These are phyloP conservation scores for Malacoctenus gilli DNA, from an alignment of 2,797 vertebrate species.

Conservation along the genomic window DNA sequence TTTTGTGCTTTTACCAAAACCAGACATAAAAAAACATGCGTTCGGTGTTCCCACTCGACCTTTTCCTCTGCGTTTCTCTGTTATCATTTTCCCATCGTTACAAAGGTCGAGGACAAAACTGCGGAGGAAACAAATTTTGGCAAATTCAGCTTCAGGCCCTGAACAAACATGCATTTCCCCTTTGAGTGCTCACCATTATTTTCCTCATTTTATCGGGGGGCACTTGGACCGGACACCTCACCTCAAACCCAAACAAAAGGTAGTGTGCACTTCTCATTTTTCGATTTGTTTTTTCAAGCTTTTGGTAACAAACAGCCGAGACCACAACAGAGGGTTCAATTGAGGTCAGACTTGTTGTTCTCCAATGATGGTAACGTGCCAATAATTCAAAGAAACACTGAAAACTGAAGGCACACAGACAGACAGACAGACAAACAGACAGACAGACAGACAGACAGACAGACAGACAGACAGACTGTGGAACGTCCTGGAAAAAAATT, in stretches of 20 bases:
- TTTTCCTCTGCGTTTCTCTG: conserved; percentile 44
- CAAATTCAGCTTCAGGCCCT: conserved; percentile 35
- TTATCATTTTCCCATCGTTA: conserved; percentile 65
- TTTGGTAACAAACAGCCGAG: conserved; percentile 61
- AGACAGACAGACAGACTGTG: neutral
- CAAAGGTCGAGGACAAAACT: conserved; percentile 58
- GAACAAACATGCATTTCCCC: conserved; percentile 65
- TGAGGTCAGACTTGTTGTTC: conserved; percentile 29
- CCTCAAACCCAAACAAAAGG: conserved; percentile 66
- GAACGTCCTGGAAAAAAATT: neutral
- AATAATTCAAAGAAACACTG: conserved; percentile 27
- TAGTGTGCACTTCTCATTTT: conserved; percentile 34
- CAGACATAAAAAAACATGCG: no score
- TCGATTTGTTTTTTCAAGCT: conserved; percentile 60
- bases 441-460: neutral
- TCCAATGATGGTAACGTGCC: conserved; percentile 8
- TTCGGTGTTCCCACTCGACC: neutral
- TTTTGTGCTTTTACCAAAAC: no score
- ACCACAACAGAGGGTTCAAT: conserved; percentile 46
- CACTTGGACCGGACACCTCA: conserved; percentile 54
- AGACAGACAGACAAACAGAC: neutral
- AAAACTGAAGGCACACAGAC: conserved; percentile 1
- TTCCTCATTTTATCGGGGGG: conserved; percentile 40
- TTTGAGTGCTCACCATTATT: conserved; percentile 56
- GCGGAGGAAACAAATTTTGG: conserved; percentile 50